Conservation (phyloP, 2,888 invertebrate species). For the Zootermopsis nevadensis region DNA sequence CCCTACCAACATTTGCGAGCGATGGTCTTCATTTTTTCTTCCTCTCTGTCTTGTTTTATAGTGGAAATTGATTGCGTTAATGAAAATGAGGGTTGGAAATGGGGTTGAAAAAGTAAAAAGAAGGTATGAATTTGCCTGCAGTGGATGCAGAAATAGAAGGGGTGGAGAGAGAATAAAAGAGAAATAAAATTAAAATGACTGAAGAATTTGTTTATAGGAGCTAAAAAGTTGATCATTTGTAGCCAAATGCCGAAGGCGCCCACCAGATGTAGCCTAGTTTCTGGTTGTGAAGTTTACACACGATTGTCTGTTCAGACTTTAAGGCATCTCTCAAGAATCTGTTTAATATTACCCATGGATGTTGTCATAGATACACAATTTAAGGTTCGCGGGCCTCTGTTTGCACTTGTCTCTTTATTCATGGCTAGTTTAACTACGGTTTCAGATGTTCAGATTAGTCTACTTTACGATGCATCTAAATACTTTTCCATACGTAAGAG, state of each 20-base stretch:
- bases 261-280: neutral
- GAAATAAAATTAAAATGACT: neutral
- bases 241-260: neutral
- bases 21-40: constrained; percentile 14
- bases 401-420: too few species aligned
- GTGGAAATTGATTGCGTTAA: constrained; percentile 41
- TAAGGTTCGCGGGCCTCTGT: neutral
- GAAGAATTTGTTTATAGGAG: constrained; percentile 13
- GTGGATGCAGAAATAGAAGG: neutral
- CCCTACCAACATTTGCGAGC: constrained; percentile 14
- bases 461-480: too few species aligned
- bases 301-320: neutral
- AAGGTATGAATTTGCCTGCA: neutral
- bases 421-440: too few species aligned
- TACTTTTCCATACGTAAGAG: too few species aligned
- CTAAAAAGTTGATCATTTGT: neutral
- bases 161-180: neutral
- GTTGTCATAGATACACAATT: neutral
- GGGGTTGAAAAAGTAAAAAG: neutral
- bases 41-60: constrained; percentile 16
- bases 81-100: constrained; percentile 28
- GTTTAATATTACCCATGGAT: neutral
- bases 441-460: too few species aligned
- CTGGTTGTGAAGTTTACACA: neutral
- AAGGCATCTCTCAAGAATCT: neutral